Evolutionary conservation across 1,140 invertebrate genomes (phyloP), one percentile per base, ranked within the genome.

Genomic region (Camponotus pennsylvanicus): DNA sequence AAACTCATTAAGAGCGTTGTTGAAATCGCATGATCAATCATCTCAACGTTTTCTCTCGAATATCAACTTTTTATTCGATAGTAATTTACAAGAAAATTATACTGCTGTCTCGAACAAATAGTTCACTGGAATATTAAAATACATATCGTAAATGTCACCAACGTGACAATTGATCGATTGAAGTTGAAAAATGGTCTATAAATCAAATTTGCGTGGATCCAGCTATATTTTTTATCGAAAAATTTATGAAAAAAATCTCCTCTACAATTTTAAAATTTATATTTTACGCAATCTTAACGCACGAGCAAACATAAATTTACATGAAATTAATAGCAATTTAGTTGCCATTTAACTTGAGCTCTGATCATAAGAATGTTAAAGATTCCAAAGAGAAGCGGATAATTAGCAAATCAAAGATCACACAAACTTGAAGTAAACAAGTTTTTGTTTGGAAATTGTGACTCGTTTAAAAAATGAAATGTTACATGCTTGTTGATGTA

Each of bases 351-450:
- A 34, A 18, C 8, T 8, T 61, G 7, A 34, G n/a, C 0, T 27
- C 27, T 27, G 27, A 0, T 82, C 34, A 15, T 57, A 55, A 18
- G 49, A 40, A 32, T 34, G 2, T 49, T 64, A 6, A 71, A 42
- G 11, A 61, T 34, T 59, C 3, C 4, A 57, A 13, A 4, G 9
- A 27, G 11, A 61, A 27, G 18, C 21, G 8, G 7, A 45, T 78
- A 78, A 78, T 64, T 64, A 5, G 9, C 55, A 73, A 82, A 55
- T 27, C 77, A 80, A 71, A 80, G 64, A 63, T 83, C 18, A 37
- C 32, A 73, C 3, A 61, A 73, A 75, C 40, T 49, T 71, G 40
- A 63, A 63, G 70, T 13, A 82, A 82, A 75, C 40, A 83, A 83
- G 40, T 61, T 83, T 82, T 61, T 75, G 5, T 13, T 61, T 45